Evolutionary conservation across 2,797 vertebrate genomes (phyloP).

Genomic region (Babyrousa celebensis): DNA sequence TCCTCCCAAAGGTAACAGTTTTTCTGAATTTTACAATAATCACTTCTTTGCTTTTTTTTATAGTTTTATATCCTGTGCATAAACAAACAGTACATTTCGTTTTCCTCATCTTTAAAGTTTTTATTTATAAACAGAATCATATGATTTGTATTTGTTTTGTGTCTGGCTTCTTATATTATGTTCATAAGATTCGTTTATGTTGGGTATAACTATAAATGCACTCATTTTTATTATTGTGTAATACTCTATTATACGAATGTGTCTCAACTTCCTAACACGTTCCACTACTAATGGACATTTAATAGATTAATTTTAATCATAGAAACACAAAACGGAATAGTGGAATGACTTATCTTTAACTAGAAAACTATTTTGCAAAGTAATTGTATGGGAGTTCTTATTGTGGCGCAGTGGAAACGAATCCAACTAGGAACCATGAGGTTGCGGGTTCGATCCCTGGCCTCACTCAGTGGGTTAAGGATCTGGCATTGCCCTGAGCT

Average conservation of each 20-base stretch:
- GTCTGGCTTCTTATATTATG: not conserved
- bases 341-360: not conserved
- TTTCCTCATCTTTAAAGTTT: not conserved
- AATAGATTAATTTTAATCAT: not conserved
- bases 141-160: not conserved
- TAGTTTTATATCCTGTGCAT: not conserved
- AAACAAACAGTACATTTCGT: conserved; percentile 20
- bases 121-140: not conserved
- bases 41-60: not conserved
- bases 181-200: not conserved
- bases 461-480: no score
- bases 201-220: not conserved
- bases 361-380: not conserved
- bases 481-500: no score
- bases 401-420: no score
- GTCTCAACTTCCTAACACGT: not conserved
- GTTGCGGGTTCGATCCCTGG: no score
- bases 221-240: not conserved
- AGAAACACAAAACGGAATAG: not conserved
- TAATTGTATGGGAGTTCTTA: not conserved
- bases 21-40: not conserved
- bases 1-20: not conserved
- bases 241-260: not conserved
- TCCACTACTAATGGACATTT: not conserved
- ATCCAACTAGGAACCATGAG: no score